Base-by-base conservation (phyloP, 2,113 vertebrate genomes). In the Trichechus manatus region DNA sequence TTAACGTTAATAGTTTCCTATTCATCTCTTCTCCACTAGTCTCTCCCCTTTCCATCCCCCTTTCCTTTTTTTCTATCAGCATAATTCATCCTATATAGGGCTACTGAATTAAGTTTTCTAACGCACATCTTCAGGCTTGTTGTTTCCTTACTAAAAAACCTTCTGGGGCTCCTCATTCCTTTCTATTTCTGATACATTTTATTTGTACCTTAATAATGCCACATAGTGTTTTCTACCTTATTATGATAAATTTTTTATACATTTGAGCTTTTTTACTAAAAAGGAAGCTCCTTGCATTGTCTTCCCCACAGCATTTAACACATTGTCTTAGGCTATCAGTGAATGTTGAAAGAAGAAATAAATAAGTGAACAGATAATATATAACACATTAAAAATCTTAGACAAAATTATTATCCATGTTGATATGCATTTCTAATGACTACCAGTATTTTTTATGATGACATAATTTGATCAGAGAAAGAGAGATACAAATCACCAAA, bases 401-500 rank as follows among this genome's bases (percentile, higher is more conserved):
- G 33, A 50, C 75, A 74, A 95, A 86, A 79, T 81, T 59, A 31
- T 42, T 75, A 56, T 92, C 47, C 61, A 14, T 50, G 53, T 83
- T 87, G 68, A 91, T 83, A 81, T 50, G 39, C 77, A 91, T 87
- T 96, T 97, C n/a, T 96, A 95, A 96, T 23, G 19, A 61, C 42
- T 29, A 42, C 13, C 36, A 80, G 1, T 64, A 80, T 95, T 68
- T 68, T 91, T 93, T 44, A 79, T n/a, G 74, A 77, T 96, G 75
- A 82, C 4, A 31, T 85, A 53, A 94, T 90, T 94, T 96, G 78
- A 93, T 91, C 42, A 81, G 93, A 93, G 42, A 89, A 90, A 97
- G 91, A 92, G 47, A 93, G 80, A 92, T 50, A 84, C 10, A 86
- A 97, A 92, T 89, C 47, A 95, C 44, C 87, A 95, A 96, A 91